Evolutionary conservation across 2,113 vertebrate species (phyloP), one percentile per base, ranked within the genome.

Genomic region (Cygnus buccinator): DNA sequence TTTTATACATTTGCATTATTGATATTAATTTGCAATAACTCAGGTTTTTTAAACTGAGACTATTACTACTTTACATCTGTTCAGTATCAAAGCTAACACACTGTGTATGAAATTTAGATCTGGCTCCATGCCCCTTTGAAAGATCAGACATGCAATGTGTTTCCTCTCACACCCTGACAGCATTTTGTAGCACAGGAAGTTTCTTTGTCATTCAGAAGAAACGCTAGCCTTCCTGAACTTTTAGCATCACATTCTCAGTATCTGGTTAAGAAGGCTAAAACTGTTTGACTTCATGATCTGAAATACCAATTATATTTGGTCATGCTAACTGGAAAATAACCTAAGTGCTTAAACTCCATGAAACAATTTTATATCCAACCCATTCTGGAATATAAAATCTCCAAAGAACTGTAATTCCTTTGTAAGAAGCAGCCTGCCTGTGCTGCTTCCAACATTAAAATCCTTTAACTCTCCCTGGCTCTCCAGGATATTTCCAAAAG

Each of bases 281-380:
- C 18, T 8, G 39, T 61, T 91, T 96, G 93, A 89, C 90, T 91
- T 82, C 3, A 1, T 61, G 50, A 92, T 95, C 88, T 95, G 84
- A 83, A 97, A 97, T 96, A 97, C 83, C 96, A 91, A 94, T 86
- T 86, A 73, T 52, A 95, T 95, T 87, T 89, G 75, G 89, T 96
- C 84, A 95, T 46, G 57, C 72, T 96, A 92, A 94, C 84, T 95
- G 95, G 96, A 97, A 98, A 97, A 95, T 95, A 97, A 97, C 94
- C 92, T 90, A 96, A 95, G 93, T 79, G 84, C 94, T 96, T 96
- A 97, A 97, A 98, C 79, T 90, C 62, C 94, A 96, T 43, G 87
- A 90, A 97, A 93, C 78, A 88, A 91, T 97, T 93, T 97, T 96
- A 96, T 93, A 93, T 89, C 94, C 96, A 95, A 94, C 94, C 91